Conservation (phyloP, 1,140 invertebrate species). For the Anastrepha ludens region DNA sequence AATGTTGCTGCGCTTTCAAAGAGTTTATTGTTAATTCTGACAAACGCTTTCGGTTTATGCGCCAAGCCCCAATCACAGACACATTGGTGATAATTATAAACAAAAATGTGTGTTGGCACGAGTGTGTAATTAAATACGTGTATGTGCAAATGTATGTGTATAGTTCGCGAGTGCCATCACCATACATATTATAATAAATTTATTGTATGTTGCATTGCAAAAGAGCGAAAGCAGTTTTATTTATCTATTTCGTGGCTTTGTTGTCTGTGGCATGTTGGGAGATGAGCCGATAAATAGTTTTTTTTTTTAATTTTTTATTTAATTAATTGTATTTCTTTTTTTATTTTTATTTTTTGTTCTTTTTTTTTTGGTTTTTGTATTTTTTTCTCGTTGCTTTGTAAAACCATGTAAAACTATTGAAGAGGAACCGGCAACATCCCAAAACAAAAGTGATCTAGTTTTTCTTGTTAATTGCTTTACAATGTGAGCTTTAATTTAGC, state of each 20-base stretch:
- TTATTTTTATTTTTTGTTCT: background rate
- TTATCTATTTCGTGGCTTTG: background rate
- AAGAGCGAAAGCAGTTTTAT: slow-evolving; percentile 44
- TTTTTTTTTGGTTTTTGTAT: background rate
- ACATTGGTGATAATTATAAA: slow-evolving; percentile 2
- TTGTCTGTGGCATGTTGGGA: background rate
- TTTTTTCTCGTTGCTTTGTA: background rate
- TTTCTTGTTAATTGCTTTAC: background rate
- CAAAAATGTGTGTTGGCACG: background rate
- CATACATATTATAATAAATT: background rate
- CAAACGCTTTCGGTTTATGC: background rate
- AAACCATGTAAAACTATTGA: no score
- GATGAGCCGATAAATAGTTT: background rate
- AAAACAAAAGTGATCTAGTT: background rate
- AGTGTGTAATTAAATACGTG: background rate
- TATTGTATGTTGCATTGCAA: slow-evolving; percentile 21
- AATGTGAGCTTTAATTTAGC: background rate
- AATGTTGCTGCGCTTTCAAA: background rate
- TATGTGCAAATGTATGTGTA: background rate
- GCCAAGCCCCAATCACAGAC: background rate
- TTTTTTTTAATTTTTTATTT: background rate
- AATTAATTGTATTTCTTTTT: slow-evolving; percentile 16
- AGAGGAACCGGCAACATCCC: no score
- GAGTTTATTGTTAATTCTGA: slow-evolving; percentile 30
- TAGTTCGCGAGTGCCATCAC: background rate